These are phyloP conservation scores for Mythimna vitellina DNA, from an alignment of 2,888 invertebrate genomes.

Conservation along the genomic window DNA sequence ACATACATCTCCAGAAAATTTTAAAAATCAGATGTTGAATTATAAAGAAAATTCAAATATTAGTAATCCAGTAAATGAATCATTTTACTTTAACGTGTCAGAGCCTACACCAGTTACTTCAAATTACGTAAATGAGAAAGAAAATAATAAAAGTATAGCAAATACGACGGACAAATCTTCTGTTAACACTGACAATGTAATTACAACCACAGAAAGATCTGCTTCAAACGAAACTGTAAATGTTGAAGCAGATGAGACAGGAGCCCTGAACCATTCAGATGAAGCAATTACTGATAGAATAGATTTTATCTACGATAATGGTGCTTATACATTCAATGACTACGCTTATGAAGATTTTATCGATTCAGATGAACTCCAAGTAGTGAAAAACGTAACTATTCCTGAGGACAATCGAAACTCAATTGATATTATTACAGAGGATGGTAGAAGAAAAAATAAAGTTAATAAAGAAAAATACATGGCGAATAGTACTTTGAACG, in stretches of 20 bases:
- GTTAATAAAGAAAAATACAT: neutral
- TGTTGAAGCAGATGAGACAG: neutral
- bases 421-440: neutral
- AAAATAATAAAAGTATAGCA: neutral
- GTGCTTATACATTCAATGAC: neutral
- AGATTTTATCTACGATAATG: neutral
- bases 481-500: neutral
- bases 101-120: neutral
- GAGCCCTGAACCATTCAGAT: neutral
- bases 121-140: neutral
- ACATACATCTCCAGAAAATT: neutral
- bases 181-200: neutral
- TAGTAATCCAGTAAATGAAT: neutral
- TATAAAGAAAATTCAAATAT: neutral
- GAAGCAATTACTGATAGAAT: neutral
- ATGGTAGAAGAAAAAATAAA: neutral
- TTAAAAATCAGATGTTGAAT: neutral
- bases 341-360: constrained; percentile 15
- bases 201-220: constrained; percentile 7
- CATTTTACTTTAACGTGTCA: neutral
- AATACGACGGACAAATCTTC: constrained; percentile 4
- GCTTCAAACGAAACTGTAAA: neutral
- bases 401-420: neutral
- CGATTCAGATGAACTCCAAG: constrained; percentile 18
- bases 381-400: neutral